Conservation (phyloP, 2,113 vertebrate species). For the Tetraodon nigroviridis region DNA sequence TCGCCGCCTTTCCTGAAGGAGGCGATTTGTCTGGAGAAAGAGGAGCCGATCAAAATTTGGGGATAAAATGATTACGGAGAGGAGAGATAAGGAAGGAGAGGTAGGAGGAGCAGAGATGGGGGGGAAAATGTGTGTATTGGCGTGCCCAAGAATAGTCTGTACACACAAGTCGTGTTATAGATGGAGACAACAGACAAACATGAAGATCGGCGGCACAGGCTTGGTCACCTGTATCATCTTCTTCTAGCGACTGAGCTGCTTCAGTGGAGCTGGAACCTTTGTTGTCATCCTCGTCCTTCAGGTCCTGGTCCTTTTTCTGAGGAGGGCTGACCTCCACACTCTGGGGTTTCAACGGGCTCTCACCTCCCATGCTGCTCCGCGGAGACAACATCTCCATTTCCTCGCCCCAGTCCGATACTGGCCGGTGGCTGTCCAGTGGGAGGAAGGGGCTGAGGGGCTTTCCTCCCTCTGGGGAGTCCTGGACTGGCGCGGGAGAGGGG, state of each 20-base stretch:
- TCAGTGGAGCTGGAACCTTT: not conserved
- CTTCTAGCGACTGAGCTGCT: constrained; percentile 25
- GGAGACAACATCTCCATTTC: constrained; percentile 87
- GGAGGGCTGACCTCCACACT: constrained; percentile 53
- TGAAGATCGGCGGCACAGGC: no score
- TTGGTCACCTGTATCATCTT: constrained; percentile 7
- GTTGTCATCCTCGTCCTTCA: not conserved
- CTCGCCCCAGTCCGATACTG: constrained; percentile 86
- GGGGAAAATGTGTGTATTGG: not conserved
- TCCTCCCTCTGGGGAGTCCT: constrained; percentile 51
- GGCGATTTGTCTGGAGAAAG: constrained; percentile 1
- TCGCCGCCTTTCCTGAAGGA: constrained; percentile 19
- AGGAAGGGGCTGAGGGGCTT: constrained; percentile 79
- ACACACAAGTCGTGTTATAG: no score
- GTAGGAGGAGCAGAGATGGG: not conserved
- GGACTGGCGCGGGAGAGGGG: constrained; percentile 32
- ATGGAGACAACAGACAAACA: no score
- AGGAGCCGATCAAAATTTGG: not conserved
- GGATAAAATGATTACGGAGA: not conserved
- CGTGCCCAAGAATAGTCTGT: no score
- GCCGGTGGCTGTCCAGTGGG: constrained; percentile 69
- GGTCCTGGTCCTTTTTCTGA: constrained; percentile 35
- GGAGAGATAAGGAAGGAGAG: not conserved
- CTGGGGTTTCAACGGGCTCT: constrained; percentile 63
- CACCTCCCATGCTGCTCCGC: constrained; percentile 62